A percentile compares a stretch with the other conserved stretches of the same genome.
Conservation (phyloP, 2,113 vertebrate genomes). For the Ammodramus savannarum region DNA sequence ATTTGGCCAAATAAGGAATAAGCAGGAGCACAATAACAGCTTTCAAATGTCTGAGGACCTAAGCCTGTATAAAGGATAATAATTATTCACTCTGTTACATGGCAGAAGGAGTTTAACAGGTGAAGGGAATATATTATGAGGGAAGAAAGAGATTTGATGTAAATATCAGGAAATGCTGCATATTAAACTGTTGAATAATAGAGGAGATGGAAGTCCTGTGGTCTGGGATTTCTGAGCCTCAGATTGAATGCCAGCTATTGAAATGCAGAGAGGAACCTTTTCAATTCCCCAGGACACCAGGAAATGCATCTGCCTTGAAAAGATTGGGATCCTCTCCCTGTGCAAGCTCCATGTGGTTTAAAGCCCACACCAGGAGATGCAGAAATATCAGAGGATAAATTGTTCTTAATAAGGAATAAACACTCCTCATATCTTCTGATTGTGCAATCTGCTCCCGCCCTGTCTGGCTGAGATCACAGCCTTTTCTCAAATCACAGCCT, state of each 20-base stretch:
- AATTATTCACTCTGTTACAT: not conserved
- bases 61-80: not conserved
- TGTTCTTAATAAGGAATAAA: slow-evolving; percentile 10
- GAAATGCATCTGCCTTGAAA: not conserved
- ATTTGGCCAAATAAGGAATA: not conserved
- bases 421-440: not conserved
- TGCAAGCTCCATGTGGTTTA: not conserved
- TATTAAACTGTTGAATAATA: slow-evolving; percentile 6
- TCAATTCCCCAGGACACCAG: not conserved
- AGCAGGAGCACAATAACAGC: not conserved
- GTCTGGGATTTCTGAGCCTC: not conserved
- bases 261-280: not conserved
- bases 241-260: not conserved
- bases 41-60: not conserved
- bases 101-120: not conserved
- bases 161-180: slow-evolving; percentile 10
- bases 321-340: not conserved
- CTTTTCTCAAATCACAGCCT: not conserved
- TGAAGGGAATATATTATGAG: not conserved
- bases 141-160: not conserved
- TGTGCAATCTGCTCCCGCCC: not conserved
- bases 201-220: not conserved
- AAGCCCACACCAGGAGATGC: not conserved
- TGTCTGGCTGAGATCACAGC: not conserved
- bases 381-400: slow-evolving; percentile 21